Evolutionary conservation across 2,113 vertebrate species (phyloP), one percentile per base, ranked within the genome.

Genomic region (Zosterops hypoxanthus): DNA sequence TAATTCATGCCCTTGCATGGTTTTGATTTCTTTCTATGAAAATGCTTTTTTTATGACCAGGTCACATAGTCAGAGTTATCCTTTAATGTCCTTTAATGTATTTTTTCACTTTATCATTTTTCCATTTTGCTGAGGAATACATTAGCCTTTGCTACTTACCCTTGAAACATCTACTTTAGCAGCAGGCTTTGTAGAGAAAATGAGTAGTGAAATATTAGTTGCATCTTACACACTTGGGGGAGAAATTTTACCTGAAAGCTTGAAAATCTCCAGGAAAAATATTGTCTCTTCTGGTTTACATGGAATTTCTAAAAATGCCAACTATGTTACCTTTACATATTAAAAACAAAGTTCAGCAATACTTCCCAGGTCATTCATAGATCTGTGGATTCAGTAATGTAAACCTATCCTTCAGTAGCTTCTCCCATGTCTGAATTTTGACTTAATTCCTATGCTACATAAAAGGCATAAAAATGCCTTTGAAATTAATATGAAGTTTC

Each of bases 101-200:
- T 96, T 95, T 97, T 91, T 92, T 85, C 69, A 78, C 82, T 97
- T 97, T 94, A 95, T 96, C 73, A 94, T 98, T 97, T 98, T 97
- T 96, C 93, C 95, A 97, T 97, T 98, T 97, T 96, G 44, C 86
- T 79, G 86, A 87, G 55, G 96, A 98, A 98, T 98, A 97, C 92
- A 98, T 98, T 98, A 98, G 93, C 94, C 92, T 98, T 97, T 97
- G 91, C 75, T 93, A 84, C 66, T 91, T 94, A 91, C 86, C 75
- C 92, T 97, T 90, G 86, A 95, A 97, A 94, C 68, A 96, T 88
- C 77, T 93, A 93, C 86, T 96, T 96, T 88, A 83, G 85, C 69
- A 95, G 65, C 77, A 84, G 69, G 34, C 70, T 96, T 94, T 82
- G 77, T 96, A 91, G 68, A 86, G 76, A 94, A 96, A 96, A 96